Base-by-base conservation (phyloP, 2,113 vertebrate species). In the Paraplagusia blochii region DNA sequence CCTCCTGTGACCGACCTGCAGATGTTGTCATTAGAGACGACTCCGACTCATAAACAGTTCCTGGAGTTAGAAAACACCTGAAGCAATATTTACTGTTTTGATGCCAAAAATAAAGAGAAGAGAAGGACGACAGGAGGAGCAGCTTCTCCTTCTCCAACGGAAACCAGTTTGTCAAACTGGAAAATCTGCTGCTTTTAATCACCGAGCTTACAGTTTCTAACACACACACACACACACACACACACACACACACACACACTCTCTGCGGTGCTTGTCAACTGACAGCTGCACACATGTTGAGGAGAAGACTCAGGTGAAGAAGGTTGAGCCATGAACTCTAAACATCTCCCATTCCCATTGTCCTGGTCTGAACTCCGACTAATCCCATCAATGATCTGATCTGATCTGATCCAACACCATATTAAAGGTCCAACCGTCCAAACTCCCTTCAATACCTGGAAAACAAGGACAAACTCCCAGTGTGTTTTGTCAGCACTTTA, bases 1-100 rank as follows among this genome's bases (percentile, higher is more conserved):
- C 83, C 81, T 86, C 74, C 63, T 78, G 81, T 83, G 82, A 83
- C 80, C 66, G 59, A 59, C 69, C 84, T 87, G 83, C 86, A 80
- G 82, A 84, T 83, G 84, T 83, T 81, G 69, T 77, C 61, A 80
- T 76, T 71, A 69, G 43, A 66, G 65, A 63, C 39, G 58, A 42
- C 58, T 81, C 71, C 51, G 62, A 72, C 82, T 77, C 74, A 83
- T 78, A 83, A 78, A 42, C 58, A 40, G 34, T 45, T 69, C 53
- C 53, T 49, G 12, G 58, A 44, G 67, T 58, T 51, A 15, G 36
- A 35, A 68, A 82, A 62, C 58, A 81, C 64, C 76, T 79, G 59
- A 80, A 63, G 69, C 72, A 56, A 70, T 43, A 57, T 63, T 76
- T 60, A 65, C 54, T 55, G 54, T 53, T 35, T 39, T 63, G 15